Conservation (phyloP, 92 coral and sea anemone species). For the Siderastrea siderea region DNA sequence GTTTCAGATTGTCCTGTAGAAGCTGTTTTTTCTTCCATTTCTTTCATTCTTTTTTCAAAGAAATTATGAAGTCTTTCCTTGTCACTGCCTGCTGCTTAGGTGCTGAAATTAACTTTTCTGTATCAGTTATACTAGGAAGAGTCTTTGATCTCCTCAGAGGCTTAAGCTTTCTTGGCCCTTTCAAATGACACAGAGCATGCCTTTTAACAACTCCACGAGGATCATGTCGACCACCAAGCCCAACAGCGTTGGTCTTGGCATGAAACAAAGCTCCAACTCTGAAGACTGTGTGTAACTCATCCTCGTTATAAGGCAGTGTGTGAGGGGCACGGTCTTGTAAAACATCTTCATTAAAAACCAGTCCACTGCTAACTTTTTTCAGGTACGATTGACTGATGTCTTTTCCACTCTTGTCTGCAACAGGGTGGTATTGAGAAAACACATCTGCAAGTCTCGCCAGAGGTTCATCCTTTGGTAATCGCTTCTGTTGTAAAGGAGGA, state of each 20-base stretch:
- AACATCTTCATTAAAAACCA: slow-evolving; percentile 87
- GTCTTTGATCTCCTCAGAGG: slow-evolving; percentile 62
- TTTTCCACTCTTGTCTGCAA: slow-evolving; percentile 73
- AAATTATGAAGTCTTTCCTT: slow-evolving; percentile 85
- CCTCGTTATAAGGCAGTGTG: slow-evolving; percentile 80
- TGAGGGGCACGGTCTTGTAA: slow-evolving; percentile 90
- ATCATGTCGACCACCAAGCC: slow-evolving; percentile 82
- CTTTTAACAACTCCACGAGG: slow-evolving; percentile 72
- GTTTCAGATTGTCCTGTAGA: background rate
- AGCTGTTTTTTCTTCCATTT: slow-evolving; percentile 27
- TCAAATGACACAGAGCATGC: slow-evolving; percentile 81
- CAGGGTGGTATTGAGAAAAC: slow-evolving; percentile 68
- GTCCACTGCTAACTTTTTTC: slow-evolving; percentile 79
- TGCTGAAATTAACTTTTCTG: slow-evolving; percentile 22
- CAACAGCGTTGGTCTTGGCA: slow-evolving; percentile 51
- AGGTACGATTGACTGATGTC: slow-evolving; percentile 71
- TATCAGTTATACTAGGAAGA: slow-evolving; percentile 36
- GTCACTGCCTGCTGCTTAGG: slow-evolving; percentile 70
- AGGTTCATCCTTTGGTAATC: slow-evolving; percentile 47
- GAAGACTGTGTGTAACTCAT: slow-evolving; percentile 68
- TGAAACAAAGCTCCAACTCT: slow-evolving; percentile 61
- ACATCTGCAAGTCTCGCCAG: slow-evolving; percentile 69
- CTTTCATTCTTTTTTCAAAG: slow-evolving; percentile 66
- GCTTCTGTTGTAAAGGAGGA: slow-evolving; percentile 5
- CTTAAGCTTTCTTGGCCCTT: slow-evolving; percentile 77